Percentiles rank a stretch among this genome's conserved stretches.
Evolutionary conservation across 2,113 vertebrate species (phyloP).

Genomic region (Calidris pygmaea): DNA sequence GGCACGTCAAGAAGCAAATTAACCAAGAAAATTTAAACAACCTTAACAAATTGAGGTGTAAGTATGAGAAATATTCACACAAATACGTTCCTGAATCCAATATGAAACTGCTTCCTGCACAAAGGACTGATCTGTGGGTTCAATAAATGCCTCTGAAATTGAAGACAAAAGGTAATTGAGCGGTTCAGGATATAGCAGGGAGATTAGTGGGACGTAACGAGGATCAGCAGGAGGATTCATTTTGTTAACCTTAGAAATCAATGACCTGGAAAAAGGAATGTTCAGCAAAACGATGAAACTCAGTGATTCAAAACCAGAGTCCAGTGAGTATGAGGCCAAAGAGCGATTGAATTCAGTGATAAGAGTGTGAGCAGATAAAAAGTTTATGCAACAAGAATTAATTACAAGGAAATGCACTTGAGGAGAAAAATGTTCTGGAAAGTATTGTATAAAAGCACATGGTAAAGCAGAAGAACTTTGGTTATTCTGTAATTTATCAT

Average conservation of each 20-base stretch:
- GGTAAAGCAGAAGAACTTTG: background rate
- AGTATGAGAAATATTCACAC: slow-evolving; percentile 5
- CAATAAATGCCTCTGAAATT: slow-evolving; percentile 32
- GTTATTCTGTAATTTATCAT: background rate
- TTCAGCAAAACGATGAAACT: slow-evolving; percentile 38
- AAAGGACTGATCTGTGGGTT: background rate
- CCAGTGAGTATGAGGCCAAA: background rate
- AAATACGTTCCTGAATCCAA: background rate
- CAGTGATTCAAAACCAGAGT: slow-evolving; percentile 36
- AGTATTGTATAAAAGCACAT: background rate
- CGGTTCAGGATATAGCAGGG: background rate
- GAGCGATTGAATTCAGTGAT: background rate
- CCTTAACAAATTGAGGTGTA: slow-evolving; percentile 32
- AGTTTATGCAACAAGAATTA: background rate
- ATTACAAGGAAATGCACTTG: background rate
- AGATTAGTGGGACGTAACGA: background rate
- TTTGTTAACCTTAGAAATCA: slow-evolving; percentile 56
- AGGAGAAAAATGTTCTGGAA: background rate
- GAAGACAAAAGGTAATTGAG: slow-evolving; percentile 60
- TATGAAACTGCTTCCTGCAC: slow-evolving; percentile 30
- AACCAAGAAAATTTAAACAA: slow-evolving; percentile 43
- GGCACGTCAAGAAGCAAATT: slow-evolving; percentile 48
- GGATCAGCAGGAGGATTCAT: slow-evolving; percentile 36
- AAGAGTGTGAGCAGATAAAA: background rate
- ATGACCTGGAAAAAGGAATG: slow-evolving; percentile 65